Conservation (phyloP, 2,888 invertebrate species). For the Nesidiocoris tenuis region DNA sequence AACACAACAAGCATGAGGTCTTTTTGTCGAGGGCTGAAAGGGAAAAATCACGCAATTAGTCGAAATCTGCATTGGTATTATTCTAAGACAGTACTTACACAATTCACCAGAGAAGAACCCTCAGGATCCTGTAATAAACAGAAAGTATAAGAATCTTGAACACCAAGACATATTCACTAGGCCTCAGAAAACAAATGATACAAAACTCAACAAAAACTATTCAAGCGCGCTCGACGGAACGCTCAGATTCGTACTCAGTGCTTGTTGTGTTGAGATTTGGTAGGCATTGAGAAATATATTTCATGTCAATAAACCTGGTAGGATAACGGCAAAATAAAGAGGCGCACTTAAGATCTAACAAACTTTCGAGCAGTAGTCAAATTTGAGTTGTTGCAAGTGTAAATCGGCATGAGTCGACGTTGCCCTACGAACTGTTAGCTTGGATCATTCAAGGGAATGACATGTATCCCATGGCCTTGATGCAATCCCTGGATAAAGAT, state of each 20-base stretch:
- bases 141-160: conserved; percentile 7
- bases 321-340: no score
- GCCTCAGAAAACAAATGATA: background rate
- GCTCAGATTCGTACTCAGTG: background rate
- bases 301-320: no score
- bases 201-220: background rate
- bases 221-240: background rate
- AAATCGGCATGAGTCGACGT: no score
- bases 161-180: background rate
- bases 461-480: no score
- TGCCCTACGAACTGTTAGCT: no score
- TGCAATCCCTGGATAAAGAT: no score
- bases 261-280: background rate
- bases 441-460: no score
- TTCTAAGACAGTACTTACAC: conserved; percentile 16
- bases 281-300: no score
- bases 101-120: conserved; percentile 26
- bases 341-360: no score
- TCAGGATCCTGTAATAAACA: conserved; percentile 29
- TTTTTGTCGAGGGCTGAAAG: conserved; percentile 2
- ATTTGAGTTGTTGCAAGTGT: no score
- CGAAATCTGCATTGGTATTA: background rate
- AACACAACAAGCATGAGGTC: no score
- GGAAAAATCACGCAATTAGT: background rate
- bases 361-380: no score